Base-by-base conservation (phyloP, 1,140 invertebrate genomes). In the Drosophila oshimai region DNA sequence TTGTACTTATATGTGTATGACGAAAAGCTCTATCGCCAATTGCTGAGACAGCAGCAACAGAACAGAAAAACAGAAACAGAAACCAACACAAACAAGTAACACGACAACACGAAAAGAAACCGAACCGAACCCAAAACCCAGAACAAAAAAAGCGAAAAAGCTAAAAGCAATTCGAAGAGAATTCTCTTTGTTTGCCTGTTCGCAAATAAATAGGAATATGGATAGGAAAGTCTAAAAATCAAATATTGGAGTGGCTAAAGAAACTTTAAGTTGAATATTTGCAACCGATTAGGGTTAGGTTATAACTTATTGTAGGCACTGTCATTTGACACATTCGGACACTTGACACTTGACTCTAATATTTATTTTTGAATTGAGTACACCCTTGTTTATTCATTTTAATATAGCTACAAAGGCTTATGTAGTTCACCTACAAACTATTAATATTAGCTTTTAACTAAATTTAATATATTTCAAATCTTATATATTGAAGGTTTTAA, bases 1-100 rank as follows among this genome's bases (percentile, higher is more conserved):
- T n/a, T 39, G 3, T 26, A 31, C 18, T 7, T 24, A 39, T 13
- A 45, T 29, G 34, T 13, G 1, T 33, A 49, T 60, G 61, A 53
- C 41, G 12, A 83, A 83, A 74, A 86, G 58, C 80, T 78, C 49
- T 57, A 42, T 70, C 55, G 61, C 65, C 69, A 55, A 26, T 33
- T 74, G 75, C 72, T 75, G 80, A 61, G 57, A 67, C 79, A 78
- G 70, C 74, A 84, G 29, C 47, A 65, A 18, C 22, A 36, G 20
- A 37, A 57, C 58, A 74, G 37, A 31, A 31, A 46, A 31, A 28
- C 62, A 26, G 36, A 37, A 50, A 9, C 33, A 64, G 75, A 61
- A 44, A 55, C 65, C 41, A 70, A 70, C 65, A 72, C 68, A 51
- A 61, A 60, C 68, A 71, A 60, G 28, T 41, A 58, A 71, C 68